Percentiles rank a stretch among this genome's conserved stretches.
Evolutionary conservation across 2,113 vertebrate species (phyloP).

Genomic region (Nothoprocta perdicaria): DNA sequence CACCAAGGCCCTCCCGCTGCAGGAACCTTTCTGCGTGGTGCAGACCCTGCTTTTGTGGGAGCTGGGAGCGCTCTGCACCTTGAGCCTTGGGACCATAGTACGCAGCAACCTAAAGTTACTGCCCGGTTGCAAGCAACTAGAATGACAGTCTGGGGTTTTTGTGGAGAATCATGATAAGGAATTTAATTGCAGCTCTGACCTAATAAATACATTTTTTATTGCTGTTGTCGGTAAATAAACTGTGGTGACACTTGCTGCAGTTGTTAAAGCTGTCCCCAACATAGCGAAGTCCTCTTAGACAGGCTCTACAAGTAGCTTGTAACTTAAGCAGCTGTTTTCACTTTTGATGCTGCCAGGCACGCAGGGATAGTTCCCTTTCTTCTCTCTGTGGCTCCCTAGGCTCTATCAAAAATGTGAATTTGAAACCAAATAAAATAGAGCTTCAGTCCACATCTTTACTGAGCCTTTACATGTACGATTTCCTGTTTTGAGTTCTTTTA

Average conservation of each 20-base stretch:
- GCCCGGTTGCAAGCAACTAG: neutral
- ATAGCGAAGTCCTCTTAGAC: neutral
- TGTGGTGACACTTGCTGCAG: neutral
- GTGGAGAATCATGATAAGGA: neutral
- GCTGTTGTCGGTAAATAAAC: neutral
- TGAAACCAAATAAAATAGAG: conserved; percentile 63
- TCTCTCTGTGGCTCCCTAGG: conserved; percentile 25
- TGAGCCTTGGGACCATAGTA: neutral
- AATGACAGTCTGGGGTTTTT: neutral
- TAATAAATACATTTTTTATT: neutral
- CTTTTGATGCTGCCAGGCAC: conserved; percentile 29
- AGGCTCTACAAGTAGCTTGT: neutral
- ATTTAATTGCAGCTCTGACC: neutral
- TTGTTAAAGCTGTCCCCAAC: neutral
- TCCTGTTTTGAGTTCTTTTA: conserved; percentile 61
- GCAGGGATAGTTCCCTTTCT: conserved; percentile 44
- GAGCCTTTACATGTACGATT: conserved; percentile 45
- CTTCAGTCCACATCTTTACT: conserved; percentile 64
- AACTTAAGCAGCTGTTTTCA: neutral
- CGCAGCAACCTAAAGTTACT: neutral
- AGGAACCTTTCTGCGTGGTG: neutral
- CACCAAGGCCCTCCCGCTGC: neutral
- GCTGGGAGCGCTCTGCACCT: neutral
- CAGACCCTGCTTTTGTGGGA: neutral
- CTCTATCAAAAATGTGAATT: conserved; percentile 52